These are phyloP conservation scores for Ambastaia sidthimunki DNA, from an alignment of 2,797 vertebrate species.

Conservation along the genomic window DNA sequence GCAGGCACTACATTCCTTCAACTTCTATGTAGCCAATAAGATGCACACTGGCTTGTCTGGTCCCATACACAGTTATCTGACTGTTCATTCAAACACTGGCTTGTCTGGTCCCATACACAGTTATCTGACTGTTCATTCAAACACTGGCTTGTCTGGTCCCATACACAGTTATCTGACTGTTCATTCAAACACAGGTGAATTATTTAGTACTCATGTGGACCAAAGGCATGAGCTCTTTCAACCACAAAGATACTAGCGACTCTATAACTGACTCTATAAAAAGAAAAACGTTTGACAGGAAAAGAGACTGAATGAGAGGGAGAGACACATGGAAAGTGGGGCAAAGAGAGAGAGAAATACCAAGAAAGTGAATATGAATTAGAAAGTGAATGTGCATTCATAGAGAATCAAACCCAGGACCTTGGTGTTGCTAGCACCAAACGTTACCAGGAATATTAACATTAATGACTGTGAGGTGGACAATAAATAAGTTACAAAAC, in stretches of 20 bases:
- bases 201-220: background rate
- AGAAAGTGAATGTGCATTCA: background rate
- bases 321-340: background rate
- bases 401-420: background rate
- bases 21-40: background rate
- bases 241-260: conserved; percentile 56
- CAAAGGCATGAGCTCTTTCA: conserved; percentile 4
- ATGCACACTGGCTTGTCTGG: background rate
- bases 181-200: conserved; percentile 25
- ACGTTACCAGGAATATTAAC: background rate
- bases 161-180: background rate
- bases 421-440: background rate
- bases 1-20: background rate
- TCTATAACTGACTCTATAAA: background rate
- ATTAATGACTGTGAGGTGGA: background rate
- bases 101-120: background rate
- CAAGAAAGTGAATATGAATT: background rate
- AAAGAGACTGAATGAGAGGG: background rate
- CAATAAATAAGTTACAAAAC: conserved; percentile 10
- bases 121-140: background rate
- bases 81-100: conserved; percentile 13
- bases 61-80: background rate
- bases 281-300: background rate
- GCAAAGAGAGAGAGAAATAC: background rate
- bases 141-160: too few species aligned